Conservation (phyloP, 2,888 invertebrate genomes). For the Dorcus hopei region DNA sequence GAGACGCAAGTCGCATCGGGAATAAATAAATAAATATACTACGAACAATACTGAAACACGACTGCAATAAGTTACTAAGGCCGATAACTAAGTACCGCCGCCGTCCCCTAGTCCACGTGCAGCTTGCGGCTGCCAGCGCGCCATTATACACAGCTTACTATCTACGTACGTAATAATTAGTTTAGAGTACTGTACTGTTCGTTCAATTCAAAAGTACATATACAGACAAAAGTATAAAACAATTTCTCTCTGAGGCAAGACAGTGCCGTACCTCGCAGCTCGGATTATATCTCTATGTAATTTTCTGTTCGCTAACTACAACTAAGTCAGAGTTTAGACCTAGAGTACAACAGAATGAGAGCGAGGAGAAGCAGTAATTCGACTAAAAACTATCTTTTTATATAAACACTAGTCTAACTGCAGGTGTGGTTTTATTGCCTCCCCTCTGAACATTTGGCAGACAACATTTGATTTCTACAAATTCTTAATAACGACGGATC, state of each 20-base stretch:
- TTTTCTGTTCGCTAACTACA: constrained; percentile 34
- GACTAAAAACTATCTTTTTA: constrained; percentile 26
- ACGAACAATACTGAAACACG: constrained; percentile 18
- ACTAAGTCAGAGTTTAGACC: constrained; percentile 46
- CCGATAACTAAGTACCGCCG: constrained; percentile 20
- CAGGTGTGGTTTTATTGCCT: constrained; percentile 38
- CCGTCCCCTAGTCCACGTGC: constrained; percentile 18
- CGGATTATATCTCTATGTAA: constrained; percentile 21
- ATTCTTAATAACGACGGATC: constrained; percentile 10
- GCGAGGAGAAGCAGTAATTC: constrained; percentile 44
- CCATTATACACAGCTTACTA: constrained; percentile 49
- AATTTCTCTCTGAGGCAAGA: constrained; percentile 32
- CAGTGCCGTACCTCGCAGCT: constrained; percentile 24
- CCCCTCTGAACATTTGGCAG: constrained; percentile 47
- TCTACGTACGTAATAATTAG: constrained; percentile 40
- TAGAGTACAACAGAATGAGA: constrained; percentile 46
- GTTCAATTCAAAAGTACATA: constrained; percentile 41
- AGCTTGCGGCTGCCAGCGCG: constrained; percentile 33
- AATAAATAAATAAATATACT: constrained; percentile 14
- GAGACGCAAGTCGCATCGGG: constrained; percentile 26
- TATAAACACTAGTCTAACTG: constrained; percentile 36
- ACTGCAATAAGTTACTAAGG: constrained; percentile 29
- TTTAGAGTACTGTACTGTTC: constrained; percentile 38
- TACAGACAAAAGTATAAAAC: constrained; percentile 44
- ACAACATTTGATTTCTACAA: constrained; percentile 44